phyloP scores from a whole-genome alignment of 2,888 invertebrate species.

The Nowickia ferox region DNA sequence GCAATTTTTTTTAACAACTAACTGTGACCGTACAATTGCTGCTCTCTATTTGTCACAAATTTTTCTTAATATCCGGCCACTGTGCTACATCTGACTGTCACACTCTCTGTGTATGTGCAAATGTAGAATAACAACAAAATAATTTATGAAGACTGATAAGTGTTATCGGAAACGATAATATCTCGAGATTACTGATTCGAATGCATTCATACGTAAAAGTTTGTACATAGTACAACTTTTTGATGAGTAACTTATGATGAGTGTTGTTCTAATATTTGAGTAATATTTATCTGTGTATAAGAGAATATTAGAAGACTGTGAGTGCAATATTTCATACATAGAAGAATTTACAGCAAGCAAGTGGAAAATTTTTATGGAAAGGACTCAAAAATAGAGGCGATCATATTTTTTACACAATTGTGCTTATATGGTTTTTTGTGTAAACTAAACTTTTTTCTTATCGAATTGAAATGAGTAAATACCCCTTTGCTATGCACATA shows the following conservation, averaged over 20 bases:
- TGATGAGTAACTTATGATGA: slow-evolving; percentile 13
- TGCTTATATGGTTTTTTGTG: background rate
- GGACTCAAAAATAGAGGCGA: too few species aligned
- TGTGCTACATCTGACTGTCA: background rate
- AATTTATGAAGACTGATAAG: slow-evolving; percentile 66
- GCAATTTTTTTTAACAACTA: too few species aligned
- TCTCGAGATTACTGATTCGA: slow-evolving; percentile 61
- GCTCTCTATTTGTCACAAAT: background rate
- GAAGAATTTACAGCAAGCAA: too few species aligned
- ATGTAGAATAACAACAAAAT: slow-evolving; percentile 56
- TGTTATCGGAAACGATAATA: slow-evolving; percentile 67
- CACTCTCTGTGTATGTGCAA: slow-evolving; percentile 9
- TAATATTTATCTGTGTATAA: background rate
- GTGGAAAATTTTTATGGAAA: too few species aligned
- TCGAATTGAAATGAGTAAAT: too few species aligned
- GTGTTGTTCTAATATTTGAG: background rate
- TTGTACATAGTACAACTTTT: slow-evolving; percentile 44
- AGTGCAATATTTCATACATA: background rate
- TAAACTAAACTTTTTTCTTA: too few species aligned
- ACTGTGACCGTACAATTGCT: too few species aligned
- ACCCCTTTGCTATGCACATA: too few species aligned
- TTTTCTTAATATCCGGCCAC: background rate
- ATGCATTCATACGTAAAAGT: slow-evolving; percentile 56
- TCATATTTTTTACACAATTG: background rate
- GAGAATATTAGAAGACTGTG: background rate